Percentiles rank a stretch among this genome's conserved stretches.
Conservation (phyloP, 2,797 vertebrate genomes). For the Sarcophilus harrisii region DNA sequence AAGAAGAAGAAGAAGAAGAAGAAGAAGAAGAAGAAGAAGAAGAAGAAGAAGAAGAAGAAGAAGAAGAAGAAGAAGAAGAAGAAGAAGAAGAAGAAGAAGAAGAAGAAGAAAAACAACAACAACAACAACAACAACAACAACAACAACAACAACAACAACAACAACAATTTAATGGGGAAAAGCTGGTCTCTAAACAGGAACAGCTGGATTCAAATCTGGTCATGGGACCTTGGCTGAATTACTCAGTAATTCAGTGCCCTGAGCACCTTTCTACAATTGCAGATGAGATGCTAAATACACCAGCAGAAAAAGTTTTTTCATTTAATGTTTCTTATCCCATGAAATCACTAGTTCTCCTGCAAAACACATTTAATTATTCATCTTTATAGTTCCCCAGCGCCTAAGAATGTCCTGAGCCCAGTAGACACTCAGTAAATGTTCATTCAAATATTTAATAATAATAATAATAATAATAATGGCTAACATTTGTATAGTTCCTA, state of each 20-base stretch:
- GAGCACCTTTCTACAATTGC: background rate
- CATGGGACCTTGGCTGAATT: background rate
- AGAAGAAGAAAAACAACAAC: no score
- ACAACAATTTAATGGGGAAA: background rate
- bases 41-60: no score
- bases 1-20: no score
- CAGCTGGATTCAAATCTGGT: background rate
- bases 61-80: no score
- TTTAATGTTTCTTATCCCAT: background rate
- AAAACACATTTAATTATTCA: background rate
- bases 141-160: no score
- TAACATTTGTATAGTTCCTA: background rate
- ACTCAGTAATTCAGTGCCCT: background rate
- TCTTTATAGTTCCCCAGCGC: background rate
- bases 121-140: no score
- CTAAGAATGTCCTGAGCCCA: background rate
- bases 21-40: no score
- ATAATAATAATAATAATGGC: background rate
- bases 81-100: no score
- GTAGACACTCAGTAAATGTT: background rate
- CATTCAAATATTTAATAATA: background rate
- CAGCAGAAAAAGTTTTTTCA: background rate
- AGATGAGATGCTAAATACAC: background rate
- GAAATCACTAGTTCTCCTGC: background rate
- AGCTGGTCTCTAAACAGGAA: background rate